Evolutionary conservation across 2,888 invertebrate species (phyloP).

Genomic region (Andrena bicolor): DNA sequence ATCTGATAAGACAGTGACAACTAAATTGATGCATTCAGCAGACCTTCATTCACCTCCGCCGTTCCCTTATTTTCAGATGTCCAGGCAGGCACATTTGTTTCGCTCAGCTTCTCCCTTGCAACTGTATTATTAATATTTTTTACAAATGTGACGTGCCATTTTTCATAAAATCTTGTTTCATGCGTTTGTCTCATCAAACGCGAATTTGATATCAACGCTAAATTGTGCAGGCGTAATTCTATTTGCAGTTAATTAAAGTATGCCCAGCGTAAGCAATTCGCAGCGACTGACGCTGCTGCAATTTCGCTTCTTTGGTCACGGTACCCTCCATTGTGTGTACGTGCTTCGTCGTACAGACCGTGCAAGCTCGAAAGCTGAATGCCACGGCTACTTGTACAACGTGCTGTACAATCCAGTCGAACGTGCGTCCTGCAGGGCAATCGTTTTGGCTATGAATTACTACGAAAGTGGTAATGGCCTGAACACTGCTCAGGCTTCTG

Average conservation of each 20-base stretch:
- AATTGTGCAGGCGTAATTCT: background rate
- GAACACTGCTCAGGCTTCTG: slow-evolving; percentile 13
- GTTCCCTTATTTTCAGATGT: too few species aligned
- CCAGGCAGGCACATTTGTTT: too few species aligned
- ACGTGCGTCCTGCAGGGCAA: slow-evolving; percentile 44
- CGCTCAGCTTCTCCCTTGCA: too few species aligned
- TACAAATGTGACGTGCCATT: too few species aligned
- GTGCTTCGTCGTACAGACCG: slow-evolving; percentile 27
- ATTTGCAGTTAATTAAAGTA: slow-evolving; percentile 32
- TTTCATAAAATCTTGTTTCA: too few species aligned
- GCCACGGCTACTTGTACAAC: slow-evolving; percentile 32
- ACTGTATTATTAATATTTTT: too few species aligned
- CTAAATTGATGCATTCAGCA: too few species aligned
- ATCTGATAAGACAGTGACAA: too few species aligned
- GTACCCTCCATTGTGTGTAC: slow-evolving; percentile 37
- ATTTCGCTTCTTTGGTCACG: slow-evolving; percentile 46
- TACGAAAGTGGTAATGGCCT: slow-evolving; percentile 32
- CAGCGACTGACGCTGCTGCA: slow-evolving; percentile 32
- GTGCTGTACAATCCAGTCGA: slow-evolving; percentile 37
- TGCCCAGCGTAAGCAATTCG: slow-evolving; percentile 30
- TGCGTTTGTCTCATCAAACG: background rate
- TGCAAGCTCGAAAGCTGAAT: slow-evolving; percentile 30
- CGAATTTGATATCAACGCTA: background rate
- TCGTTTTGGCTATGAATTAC: slow-evolving; percentile 67
- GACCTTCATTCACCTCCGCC: too few species aligned